Conservation (phyloP, 2,888 invertebrate species). For the Rhyacophila evoluta region DNA sequence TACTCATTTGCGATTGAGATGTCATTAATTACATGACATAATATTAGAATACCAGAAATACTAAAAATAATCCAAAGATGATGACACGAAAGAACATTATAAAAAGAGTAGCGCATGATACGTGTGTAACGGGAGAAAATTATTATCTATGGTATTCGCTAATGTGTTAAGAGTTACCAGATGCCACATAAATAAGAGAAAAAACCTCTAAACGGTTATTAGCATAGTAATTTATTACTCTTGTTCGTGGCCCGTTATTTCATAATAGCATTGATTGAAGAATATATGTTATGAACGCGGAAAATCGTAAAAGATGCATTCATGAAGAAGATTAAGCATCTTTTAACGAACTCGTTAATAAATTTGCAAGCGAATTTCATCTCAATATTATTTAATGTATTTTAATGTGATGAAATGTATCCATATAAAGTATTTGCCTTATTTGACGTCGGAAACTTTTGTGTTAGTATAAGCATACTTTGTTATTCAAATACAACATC, state of each 20-base stretch:
- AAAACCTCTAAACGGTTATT: neutral
- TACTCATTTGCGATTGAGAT: too few relatives aligned
- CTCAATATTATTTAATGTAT: too few relatives aligned
- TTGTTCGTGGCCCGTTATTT: neutral
- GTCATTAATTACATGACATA: too few relatives aligned
- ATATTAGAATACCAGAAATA: too few relatives aligned
- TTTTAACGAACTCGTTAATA: neutral
- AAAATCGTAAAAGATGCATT: neutral
- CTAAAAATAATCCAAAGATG: too few relatives aligned
- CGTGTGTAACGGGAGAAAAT: neutral
- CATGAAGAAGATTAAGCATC: neutral
- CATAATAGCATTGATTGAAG: neutral
- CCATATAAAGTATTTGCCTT: too few relatives aligned
- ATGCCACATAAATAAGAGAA: slow-evolving; percentile 7
- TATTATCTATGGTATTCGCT: slow-evolving; percentile 6
- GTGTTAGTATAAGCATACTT: too few relatives aligned
- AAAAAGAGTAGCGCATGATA: too few relatives aligned
- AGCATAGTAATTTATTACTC: neutral
- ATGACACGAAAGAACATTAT: too few relatives aligned
- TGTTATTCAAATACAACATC: too few relatives aligned
- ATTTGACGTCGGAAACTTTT: too few relatives aligned
- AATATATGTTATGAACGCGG: neutral
- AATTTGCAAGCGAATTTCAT: neutral
- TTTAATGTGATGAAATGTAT: too few relatives aligned
- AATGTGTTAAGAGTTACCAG: neutral